Conservation (phyloP, 2,797 vertebrate species). For the Perdix hodgsoniae region DNA sequence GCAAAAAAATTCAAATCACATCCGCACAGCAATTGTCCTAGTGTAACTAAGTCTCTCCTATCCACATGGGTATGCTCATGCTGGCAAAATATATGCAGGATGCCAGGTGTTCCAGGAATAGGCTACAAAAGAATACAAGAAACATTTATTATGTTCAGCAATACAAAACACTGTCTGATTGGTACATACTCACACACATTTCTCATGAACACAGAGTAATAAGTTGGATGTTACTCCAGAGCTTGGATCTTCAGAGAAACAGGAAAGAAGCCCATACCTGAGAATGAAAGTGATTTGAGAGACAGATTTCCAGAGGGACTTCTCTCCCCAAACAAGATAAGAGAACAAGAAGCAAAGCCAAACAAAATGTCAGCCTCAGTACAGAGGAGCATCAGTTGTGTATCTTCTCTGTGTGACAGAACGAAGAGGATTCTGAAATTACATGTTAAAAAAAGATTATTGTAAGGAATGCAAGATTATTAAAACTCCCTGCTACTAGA, state of each 20-base stretch:
- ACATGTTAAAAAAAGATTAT: background rate
- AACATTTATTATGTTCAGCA: background rate
- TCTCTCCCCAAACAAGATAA: background rate
- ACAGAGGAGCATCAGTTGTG: background rate
- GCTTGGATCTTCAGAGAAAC: background rate
- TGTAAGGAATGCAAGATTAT: background rate
- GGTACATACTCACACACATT: fast-evolving
- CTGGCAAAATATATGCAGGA: background rate
- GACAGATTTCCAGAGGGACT: background rate
- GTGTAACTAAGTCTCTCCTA: conserved; percentile 35
- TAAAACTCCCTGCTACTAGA: background rate
- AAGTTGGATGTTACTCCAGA: no score
- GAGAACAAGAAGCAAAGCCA: background rate
- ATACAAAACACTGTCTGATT: background rate
- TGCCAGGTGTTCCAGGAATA: background rate
- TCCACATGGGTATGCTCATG: background rate
- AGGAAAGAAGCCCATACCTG: background rate
- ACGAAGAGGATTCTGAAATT: background rate
- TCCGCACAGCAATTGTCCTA: conserved; percentile 44
- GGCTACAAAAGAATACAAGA: background rate
- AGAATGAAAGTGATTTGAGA: background rate
- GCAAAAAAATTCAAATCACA: conserved; percentile 66
- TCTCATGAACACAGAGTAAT: background rate
- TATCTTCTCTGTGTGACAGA: background rate
- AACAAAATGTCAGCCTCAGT: background rate